phyloP scores from a whole-genome alignment of 2,888 invertebrate species.

The Drosophila suboccidentalis region DNA sequence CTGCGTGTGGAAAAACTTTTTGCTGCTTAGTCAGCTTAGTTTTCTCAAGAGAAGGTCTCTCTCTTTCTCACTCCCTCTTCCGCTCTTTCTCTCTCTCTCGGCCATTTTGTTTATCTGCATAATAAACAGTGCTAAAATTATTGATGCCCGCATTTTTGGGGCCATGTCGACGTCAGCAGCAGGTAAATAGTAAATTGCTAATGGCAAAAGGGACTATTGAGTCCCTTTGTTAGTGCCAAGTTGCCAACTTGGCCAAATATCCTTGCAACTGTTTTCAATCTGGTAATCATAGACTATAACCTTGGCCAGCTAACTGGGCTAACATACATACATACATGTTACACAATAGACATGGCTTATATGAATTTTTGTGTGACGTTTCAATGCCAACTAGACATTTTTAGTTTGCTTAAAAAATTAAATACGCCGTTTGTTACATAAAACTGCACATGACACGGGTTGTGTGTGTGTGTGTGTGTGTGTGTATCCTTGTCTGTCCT shows the following conservation, averaged over 20 bases:
- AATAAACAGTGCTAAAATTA: slow-evolving; percentile 77
- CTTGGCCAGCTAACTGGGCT: slow-evolving; percentile 12
- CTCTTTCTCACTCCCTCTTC: not conserved
- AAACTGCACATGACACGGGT: slow-evolving; percentile 59
- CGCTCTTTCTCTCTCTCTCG: slow-evolving; percentile 5
- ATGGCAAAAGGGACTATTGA: slow-evolving; percentile 38
- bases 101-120: slow-evolving; percentile 79
- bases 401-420: slow-evolving; percentile 62
- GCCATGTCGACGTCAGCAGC: slow-evolving; percentile 64
- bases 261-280: slow-evolving; percentile 3
- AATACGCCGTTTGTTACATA: slow-evolving; percentile 47
- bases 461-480: slow-evolving; percentile 21
- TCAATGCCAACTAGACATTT: slow-evolving; percentile 47
- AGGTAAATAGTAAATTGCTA: slow-evolving; percentile 35
- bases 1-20: slow-evolving; percentile 56
- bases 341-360: slow-evolving; percentile 7
- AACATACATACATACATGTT: not conserved
- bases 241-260: slow-evolving; percentile 1
- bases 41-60: slow-evolving; percentile 53
- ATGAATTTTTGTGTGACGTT: slow-evolving; percentile 36
- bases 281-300: slow-evolving; percentile 10
- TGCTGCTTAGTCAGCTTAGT: slow-evolving; percentile 66
- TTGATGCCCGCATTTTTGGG: slow-evolving; percentile 73
- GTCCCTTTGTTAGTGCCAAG: slow-evolving; percentile 32
- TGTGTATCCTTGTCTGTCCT: slow-evolving; percentile 8